Evolutionary conservation across 2,113 vertebrate genomes (phyloP).

Genomic region (Hucho hucho): DNA sequence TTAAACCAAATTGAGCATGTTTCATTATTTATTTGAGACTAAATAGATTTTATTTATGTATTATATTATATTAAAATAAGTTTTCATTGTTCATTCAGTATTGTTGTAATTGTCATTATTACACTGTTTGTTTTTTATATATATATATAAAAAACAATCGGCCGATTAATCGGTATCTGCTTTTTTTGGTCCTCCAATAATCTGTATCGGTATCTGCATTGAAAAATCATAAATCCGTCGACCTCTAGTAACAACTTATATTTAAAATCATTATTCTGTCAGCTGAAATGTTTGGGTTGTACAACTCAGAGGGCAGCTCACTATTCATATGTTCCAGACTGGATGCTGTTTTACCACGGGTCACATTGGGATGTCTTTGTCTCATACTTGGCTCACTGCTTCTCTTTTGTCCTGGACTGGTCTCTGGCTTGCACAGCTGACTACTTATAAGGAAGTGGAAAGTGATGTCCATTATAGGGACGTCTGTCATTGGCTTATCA

Average conservation of each 20-base stretch:
- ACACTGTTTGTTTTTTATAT: too few species aligned
- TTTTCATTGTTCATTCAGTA: too few species aligned
- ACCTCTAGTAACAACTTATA: not conserved
- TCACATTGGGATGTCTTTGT: not conserved
- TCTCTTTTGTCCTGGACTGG: constrained; percentile 6
- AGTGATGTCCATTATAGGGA: constrained; percentile 29
- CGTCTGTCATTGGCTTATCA: constrained; percentile 43
- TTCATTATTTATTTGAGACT: too few species aligned
- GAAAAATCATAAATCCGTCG: too few species aligned
- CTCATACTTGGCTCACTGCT: not conserved
- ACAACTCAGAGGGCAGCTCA: not conserved
- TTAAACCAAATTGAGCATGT: too few species aligned
- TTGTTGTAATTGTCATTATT: too few species aligned
- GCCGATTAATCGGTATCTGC: too few species aligned
- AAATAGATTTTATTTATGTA: too few species aligned
- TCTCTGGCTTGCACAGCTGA: constrained; percentile 21
- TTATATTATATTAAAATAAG: too few species aligned
- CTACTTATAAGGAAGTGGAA: constrained; percentile 53
- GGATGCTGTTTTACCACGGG: not conserved
- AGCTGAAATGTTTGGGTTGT: constrained; percentile 3
- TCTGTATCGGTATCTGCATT: too few species aligned
- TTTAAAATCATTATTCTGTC: constrained; percentile 24
- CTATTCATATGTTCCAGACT: constrained; percentile 37
- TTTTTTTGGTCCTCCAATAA: too few species aligned
- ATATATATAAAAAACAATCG: too few species aligned